Base-by-base conservation (phyloP, 92 coral and sea anemone species). In the Scolanthus callimorphus region DNA sequence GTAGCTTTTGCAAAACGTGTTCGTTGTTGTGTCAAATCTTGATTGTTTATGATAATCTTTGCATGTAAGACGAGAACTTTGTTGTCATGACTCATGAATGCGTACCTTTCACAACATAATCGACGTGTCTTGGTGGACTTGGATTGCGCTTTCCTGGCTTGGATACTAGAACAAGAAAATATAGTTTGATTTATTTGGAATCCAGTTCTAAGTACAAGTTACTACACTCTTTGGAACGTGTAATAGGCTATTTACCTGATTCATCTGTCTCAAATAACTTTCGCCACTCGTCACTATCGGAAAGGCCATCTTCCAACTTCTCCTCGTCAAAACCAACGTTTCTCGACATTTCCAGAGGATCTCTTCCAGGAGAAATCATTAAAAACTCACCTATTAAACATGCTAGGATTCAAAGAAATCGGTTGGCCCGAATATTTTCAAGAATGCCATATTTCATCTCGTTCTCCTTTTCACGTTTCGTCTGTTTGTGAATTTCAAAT, bases 201-300 rank as follows among this genome's bases (percentile, higher is more conserved):
- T n/a, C n/a, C n/a, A 6, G 41, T 34, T 6, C 41, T 34, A 34
- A 6, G 41, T 34, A 34, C 41, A 34, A 34, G 41, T 34, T 6
- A 34, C 41, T 6, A 34, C 15, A 6, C 41, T 6, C 6, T n/a
- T 15, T 6, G 41, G 41, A 6, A 6, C 41, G 15, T 6, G 15
- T 15, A 34, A 34, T 6, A 6, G 41, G 11, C 22, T 46, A 46
- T 19, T 46, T 74, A 86, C 95, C 95, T 72, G 81, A 65, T 31
- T 52, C 85, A 39, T 71, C 62, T 65, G 67, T 37, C 49, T 86
- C 85, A 73, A 86, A 86, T 45, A 86, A 68, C 50, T 82, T 57
- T 60, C 74, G 63, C 95, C 95, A 86, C 15, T 73, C 85, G 74
- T 71, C 78, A 64, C 76, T 68, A 56, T 68, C 58, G 21, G n/a